phyloP scores from a whole-genome alignment of 2,888 invertebrate species.

The Tipula vernalis region DNA sequence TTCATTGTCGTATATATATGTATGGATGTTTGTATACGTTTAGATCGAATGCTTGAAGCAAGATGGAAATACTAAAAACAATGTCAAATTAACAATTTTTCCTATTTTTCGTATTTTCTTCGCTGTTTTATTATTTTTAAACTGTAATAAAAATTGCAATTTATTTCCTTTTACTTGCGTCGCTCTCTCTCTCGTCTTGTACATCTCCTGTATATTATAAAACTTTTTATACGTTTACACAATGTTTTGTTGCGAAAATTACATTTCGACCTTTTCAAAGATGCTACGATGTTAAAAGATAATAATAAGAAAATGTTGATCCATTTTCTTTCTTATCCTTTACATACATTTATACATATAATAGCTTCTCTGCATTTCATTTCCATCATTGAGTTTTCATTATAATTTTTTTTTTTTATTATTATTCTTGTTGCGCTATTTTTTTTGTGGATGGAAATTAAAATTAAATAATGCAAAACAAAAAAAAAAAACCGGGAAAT shows the following conservation, averaged over 20 bases:
- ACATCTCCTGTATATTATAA: background rate
- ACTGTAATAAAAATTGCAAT: background rate
- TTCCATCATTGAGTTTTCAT: background rate
- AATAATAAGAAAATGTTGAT: background rate
- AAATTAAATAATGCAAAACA: background rate
- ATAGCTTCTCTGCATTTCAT: background rate
- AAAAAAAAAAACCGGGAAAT: background rate
- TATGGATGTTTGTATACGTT: no score
- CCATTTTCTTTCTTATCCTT: background rate
- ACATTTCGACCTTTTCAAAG: background rate
- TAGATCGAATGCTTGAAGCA: background rate
- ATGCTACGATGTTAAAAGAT: background rate
- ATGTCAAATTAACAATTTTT: background rate
- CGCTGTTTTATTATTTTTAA: background rate
- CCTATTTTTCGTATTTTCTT: background rate
- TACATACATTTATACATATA: background rate
- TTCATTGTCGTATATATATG: background rate
- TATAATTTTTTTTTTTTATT: background rate
- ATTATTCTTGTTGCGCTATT: background rate
- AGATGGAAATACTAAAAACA: background rate
- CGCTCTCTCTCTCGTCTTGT: background rate
- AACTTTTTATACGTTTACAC: background rate
- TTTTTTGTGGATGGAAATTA: background rate
- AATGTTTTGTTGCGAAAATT: background rate
- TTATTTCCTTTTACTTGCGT: background rate